Percentiles rank a stretch among this genome's conserved stretches.
Conservation (phyloP, 2,888 invertebrate genomes). For the Cacoxenus indagator region DNA sequence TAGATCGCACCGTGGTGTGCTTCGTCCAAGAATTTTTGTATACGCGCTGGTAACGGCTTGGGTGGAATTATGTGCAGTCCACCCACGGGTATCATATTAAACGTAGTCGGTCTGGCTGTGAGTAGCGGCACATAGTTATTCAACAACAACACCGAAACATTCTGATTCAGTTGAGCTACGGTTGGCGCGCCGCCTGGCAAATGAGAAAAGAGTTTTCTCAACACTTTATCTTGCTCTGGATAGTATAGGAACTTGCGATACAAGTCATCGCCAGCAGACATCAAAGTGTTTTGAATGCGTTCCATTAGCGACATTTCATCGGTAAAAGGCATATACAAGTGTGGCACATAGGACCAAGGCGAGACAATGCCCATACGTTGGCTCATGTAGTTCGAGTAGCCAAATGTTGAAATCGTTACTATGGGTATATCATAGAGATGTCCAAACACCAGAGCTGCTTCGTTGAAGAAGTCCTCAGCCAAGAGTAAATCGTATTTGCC, state of each 20-base stretch:
- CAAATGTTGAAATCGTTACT: conserved; percentile 65
- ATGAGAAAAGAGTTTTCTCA: conserved; percentile 53
- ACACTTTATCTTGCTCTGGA: conserved; percentile 59
- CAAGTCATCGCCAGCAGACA: conserved; percentile 51
- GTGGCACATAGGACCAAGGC: conserved; percentile 71
- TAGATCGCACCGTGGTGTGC: conserved; percentile 69
- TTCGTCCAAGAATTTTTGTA: conserved; percentile 67
- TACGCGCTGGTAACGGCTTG: conserved; percentile 51
- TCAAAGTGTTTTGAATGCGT: conserved; percentile 72
- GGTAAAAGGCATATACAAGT: conserved; percentile 67
- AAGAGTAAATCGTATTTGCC: conserved; percentile 70
- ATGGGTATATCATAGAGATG: conserved; percentile 68
- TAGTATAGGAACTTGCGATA: conserved; percentile 53
- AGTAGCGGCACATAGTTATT: conserved; percentile 71
- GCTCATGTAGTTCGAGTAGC: conserved; percentile 67
- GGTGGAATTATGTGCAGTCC: conserved; percentile 72
- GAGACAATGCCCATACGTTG: conserved; percentile 69
- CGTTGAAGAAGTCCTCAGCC: conserved; percentile 67
- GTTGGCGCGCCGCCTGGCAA: conserved; percentile 56
- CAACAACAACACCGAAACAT: conserved; percentile 69
- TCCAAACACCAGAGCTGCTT: conserved; percentile 67
- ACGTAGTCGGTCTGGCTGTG: conserved; percentile 67
- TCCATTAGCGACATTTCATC: conserved; percentile 72
- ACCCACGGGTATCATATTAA: conserved; percentile 72
- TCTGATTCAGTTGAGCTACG: conserved; percentile 69